Evolutionary conservation across 2,113 vertebrate genomes (phyloP).

Genomic region (Myrmecobius fasciatus): DNA sequence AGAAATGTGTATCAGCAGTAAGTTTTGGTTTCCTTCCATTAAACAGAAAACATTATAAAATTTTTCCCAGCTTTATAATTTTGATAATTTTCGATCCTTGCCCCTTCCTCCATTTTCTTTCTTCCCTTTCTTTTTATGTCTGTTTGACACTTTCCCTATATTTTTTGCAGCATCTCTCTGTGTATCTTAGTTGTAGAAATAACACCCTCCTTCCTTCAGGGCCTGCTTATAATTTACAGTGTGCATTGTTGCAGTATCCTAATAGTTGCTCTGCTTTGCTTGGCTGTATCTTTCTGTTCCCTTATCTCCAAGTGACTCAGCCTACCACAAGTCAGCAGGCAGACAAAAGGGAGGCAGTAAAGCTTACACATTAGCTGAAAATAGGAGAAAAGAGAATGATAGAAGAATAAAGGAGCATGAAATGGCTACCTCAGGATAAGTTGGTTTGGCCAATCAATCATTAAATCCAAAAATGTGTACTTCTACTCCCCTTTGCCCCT

Average conservation of each 20-base stretch:
- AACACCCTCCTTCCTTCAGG: accelerated
- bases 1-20: background rate
- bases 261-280: accelerated
- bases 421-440: background rate
- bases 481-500: background rate
- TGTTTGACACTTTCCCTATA: background rate
- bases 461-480: background rate
- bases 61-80: background rate
- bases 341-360: accelerated
- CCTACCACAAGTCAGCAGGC: background rate
- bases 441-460: conserved; percentile 17
- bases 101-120: background rate
- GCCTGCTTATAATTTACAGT: background rate
- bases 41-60: background rate
- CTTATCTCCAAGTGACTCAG: background rate
- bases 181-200: background rate
- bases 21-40: background rate
- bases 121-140: background rate
- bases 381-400: background rate
- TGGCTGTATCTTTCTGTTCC: background rate
- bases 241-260: background rate
- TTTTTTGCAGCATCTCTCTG: background rate
- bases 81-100: background rate
- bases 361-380: background rate
- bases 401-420: conserved; percentile 2